Percentiles rank a stretch among this genome's conserved stretches.
Conservation (phyloP, 2,888 invertebrate species). For the Thysanoteuthis rhombus region DNA sequence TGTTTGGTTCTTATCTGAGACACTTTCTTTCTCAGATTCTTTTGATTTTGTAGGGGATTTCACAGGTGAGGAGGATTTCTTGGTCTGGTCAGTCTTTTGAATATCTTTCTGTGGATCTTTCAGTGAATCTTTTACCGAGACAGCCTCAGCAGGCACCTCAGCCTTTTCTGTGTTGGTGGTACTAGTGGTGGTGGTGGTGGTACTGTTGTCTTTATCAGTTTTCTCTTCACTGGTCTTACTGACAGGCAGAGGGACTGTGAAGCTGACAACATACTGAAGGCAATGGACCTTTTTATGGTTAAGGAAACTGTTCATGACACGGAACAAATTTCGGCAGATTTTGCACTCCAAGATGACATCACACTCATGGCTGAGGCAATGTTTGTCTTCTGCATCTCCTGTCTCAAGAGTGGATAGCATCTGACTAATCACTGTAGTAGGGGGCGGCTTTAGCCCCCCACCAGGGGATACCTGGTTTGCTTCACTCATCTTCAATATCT, state of each 20-base stretch:
- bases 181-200: neutral
- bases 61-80: neutral
- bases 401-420: neutral
- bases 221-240: neutral
- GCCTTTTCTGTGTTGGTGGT: neutral
- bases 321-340: conserved; percentile 83
- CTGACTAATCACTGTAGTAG: neutral
- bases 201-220: neutral
- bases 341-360: conserved; percentile 87
- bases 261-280: conserved; percentile 35
- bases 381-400: conserved; percentile 74
- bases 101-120: too few relatives aligned
- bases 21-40: neutral
- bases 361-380: conserved; percentile 82
- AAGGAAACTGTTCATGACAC: conserved; percentile 85
- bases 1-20: neutral
- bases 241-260: neutral
- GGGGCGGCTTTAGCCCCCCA: neutral
- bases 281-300: conserved; percentile 87
- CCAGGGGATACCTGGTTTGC: neutral
- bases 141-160: neutral
- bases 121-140: neutral
- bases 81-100: neutral
- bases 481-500: conserved; percentile 24
- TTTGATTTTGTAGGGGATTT: neutral